These are phyloP conservation scores for Brachionus sp. DNA, from an alignment of 1,140 invertebrate species.

Conservation along the genomic window DNA sequence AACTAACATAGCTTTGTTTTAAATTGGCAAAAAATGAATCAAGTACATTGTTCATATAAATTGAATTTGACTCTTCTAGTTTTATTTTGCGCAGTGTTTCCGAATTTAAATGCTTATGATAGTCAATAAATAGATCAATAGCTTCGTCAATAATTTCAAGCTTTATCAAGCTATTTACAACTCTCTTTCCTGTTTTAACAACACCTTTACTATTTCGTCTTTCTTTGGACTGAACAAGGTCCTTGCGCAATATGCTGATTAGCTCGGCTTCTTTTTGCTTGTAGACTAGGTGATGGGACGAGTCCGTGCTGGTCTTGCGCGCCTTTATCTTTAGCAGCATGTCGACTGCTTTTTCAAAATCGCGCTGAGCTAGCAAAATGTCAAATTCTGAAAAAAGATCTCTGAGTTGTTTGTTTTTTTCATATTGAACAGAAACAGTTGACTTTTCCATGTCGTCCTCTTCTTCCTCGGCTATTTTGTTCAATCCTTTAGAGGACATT, in stretches of 20 bases:
- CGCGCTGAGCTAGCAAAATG: slow-evolving; percentile 42
- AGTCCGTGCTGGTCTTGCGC: neutral
- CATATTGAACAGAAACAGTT: neutral
- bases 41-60: slow-evolving; percentile 42
- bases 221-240: slow-evolving; percentile 40
- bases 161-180: slow-evolving; percentile 32
- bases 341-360: slow-evolving; percentile 37
- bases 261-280: slow-evolving; percentile 42
- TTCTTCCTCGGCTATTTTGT: slow-evolving; percentile 15
- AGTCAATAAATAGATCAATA: slow-evolving; percentile 41
- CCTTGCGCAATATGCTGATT: slow-evolving; percentile 12
- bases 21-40: slow-evolving; percentile 42
- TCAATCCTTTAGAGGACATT: neutral
- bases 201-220: slow-evolving; percentile 39
- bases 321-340: slow-evolving; percentile 12
- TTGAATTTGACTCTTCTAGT: slow-evolving; percentile 38
- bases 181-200: slow-evolving; percentile 26
- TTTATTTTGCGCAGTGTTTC: slow-evolving; percentile 33
- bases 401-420: neutral
- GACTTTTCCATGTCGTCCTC: neutral
- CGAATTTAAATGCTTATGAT: slow-evolving; percentile 37
- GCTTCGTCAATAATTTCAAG: slow-evolving; percentile 39
- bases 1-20: neutral
- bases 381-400: slow-evolving; percentile 41
- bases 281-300: neutral